Conservation (phyloP, 2,113 vertebrate species). For the Rhipidura dahli region DNA sequence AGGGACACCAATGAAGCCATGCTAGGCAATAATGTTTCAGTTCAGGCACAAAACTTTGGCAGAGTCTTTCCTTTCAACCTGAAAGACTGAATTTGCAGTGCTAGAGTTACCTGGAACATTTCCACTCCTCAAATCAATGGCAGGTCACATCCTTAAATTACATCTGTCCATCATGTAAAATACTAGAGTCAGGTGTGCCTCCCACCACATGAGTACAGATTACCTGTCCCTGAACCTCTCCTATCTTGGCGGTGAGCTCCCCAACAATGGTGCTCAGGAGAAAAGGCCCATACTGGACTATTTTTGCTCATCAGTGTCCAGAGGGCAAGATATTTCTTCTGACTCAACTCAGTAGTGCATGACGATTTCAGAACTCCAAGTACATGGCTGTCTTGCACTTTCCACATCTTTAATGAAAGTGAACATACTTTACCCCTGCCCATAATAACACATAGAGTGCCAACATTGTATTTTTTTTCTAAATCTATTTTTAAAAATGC, state of each 20-base stretch:
- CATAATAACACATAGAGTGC: background rate
- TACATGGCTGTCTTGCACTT: background rate
- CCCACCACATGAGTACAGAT: background rate
- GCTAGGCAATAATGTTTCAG: background rate
- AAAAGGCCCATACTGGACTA: background rate
- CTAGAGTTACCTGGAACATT: background rate
- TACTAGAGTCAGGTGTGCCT: background rate
- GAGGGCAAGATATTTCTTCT: background rate
- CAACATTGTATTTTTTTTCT: background rate
- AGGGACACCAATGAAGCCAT: background rate
- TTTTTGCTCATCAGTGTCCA: background rate
- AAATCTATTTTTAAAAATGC: background rate
- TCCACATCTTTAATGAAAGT: background rate
- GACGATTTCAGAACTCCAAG: background rate
- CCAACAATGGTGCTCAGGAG: background rate
- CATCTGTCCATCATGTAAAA: background rate
- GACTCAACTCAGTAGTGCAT: background rate
- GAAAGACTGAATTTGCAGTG: background rate
- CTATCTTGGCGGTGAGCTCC: background rate
- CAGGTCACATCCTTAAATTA: background rate
- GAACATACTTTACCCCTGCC: background rate
- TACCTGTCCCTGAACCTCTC: background rate
- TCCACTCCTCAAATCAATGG: background rate
- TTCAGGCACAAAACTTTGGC: background rate
- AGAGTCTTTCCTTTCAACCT: background rate